Conservation (phyloP, 2,888 invertebrate species). For the Limenitis camilla region DNA sequence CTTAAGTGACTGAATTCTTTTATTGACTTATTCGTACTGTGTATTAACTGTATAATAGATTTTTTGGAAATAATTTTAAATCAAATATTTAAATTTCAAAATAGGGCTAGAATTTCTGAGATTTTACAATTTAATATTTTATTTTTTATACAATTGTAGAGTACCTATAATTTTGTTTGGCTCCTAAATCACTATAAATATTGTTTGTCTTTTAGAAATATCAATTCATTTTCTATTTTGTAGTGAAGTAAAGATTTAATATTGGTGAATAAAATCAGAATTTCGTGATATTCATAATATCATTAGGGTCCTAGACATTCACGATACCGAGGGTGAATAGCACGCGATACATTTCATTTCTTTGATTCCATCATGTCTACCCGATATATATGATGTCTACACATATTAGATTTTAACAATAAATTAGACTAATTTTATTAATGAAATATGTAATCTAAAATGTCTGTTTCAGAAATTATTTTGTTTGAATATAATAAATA, state of each 20-base stretch:
- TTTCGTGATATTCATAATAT: slow-evolving; percentile 15
- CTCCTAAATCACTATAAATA: too few relatives aligned
- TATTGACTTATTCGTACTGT: not conserved
- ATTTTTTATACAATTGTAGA: too few relatives aligned
- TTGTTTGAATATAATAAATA: not conserved
- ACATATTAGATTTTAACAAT: not conserved
- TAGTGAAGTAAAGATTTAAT: not conserved
- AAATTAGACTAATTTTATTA: not conserved
- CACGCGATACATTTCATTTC: slow-evolving; percentile 16
- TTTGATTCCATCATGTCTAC: not conserved
- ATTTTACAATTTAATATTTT: too few relatives aligned
- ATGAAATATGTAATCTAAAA: not conserved
- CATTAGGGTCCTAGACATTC: slow-evolving; percentile 24
- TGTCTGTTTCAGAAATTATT: not conserved
- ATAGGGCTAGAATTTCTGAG: too few relatives aligned
- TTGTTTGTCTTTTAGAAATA: too few relatives aligned
- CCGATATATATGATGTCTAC: too few relatives aligned
- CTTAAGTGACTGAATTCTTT: not conserved
- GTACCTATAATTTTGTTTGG: too few relatives aligned
- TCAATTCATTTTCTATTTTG: not conserved
- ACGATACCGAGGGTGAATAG: slow-evolving; percentile 23
- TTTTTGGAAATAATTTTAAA: too few relatives aligned
- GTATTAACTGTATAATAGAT: too few relatives aligned
- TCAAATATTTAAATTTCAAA: too few relatives aligned
- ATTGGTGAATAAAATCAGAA: slow-evolving; percentile 8